Conservation (phyloP, 2,888 invertebrate genomes). For the Dichetophora obliterata region DNA sequence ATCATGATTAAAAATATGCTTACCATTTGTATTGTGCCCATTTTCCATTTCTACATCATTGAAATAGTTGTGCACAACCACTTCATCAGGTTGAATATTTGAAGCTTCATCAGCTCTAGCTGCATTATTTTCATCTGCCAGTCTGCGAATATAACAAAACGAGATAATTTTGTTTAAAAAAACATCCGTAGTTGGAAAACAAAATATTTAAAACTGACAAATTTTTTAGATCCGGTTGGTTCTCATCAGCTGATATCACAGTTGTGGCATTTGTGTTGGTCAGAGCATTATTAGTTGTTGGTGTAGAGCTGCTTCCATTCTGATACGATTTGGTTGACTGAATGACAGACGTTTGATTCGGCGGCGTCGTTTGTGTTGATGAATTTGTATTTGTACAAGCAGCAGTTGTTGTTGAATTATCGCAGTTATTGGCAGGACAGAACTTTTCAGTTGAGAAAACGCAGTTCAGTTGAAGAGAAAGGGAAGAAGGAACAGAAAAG, state of each 20-base stretch:
- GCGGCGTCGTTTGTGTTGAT: constrained; percentile 60
- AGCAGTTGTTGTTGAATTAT: constrained; percentile 31
- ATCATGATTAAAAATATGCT: constrained; percentile 6
- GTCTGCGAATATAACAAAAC: constrained; percentile 45
- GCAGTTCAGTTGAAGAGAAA: constrained; percentile 2
- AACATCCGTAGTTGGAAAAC: no score
- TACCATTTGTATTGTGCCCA: constrained; percentile 68
- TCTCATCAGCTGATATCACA: constrained; percentile 53
- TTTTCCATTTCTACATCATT: constrained; percentile 71
- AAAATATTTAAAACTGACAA: constrained; percentile 45
- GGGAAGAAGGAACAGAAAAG: not conserved
- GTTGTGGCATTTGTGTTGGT: constrained; percentile 46
- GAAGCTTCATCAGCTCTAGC: constrained; percentile 44
- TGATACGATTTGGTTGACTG: constrained; percentile 78
- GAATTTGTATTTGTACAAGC: constrained; percentile 43
- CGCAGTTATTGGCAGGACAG: constrained; percentile 54
- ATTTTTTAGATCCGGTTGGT: constrained; percentile 56
- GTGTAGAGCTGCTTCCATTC: constrained; percentile 56
- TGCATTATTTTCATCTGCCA: constrained; percentile 53
- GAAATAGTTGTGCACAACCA: constrained; percentile 51
- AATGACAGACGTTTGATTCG: constrained; percentile 83
- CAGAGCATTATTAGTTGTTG: constrained; percentile 45
- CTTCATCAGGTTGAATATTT: constrained; percentile 52
- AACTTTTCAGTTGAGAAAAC: constrained; percentile 40
- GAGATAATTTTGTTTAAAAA: not conserved